Percentiles rank a stretch among this genome's conserved stretches.
phyloP scores from a whole-genome alignment of 2,888 invertebrate species.

The Phlogophora meticulosa region DNA sequence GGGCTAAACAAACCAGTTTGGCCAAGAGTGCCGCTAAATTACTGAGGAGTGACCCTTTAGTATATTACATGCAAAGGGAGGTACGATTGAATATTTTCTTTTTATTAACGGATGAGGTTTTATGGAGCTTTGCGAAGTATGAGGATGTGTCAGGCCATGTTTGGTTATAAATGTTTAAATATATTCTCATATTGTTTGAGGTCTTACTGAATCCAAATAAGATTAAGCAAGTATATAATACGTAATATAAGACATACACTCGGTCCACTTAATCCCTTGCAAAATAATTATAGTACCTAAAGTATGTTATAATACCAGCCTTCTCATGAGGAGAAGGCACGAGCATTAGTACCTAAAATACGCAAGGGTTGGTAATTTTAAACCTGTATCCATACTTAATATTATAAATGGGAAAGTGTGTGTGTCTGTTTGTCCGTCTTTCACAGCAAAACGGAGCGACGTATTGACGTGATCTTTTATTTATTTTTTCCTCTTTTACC shows the following conservation, averaged over 20 bases:
- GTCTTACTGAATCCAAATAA: background rate
- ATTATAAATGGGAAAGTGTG: too few relatives aligned
- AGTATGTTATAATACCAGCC: too few relatives aligned
- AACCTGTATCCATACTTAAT: too few relatives aligned
- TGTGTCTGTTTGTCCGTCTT: too few relatives aligned
- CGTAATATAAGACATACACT: background rate
- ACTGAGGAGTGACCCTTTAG: conserved; percentile 55
- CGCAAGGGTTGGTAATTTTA: too few relatives aligned
- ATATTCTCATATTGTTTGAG: conserved; percentile 12
- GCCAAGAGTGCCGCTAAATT: conserved; percentile 63
- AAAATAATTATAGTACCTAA: too few relatives aligned
- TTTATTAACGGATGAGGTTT: conserved; percentile 51
- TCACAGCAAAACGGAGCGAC: too few relatives aligned
- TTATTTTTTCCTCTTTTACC: too few relatives aligned
- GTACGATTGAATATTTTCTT: conserved; percentile 59
- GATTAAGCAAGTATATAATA: background rate
- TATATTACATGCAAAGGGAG: conserved; percentile 54
- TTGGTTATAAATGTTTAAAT: conserved; percentile 3
- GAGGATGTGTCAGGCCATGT: background rate
- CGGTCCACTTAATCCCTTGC: too few relatives aligned
- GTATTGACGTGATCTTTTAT: too few relatives aligned
- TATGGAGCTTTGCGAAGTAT: conserved; percentile 10
- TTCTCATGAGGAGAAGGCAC: too few relatives aligned
- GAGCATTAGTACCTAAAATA: too few relatives aligned
- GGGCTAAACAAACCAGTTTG: conserved; percentile 57